Evolutionary conservation across 2,888 invertebrate genomes (phyloP).

Genomic region (Acutogordius australiensis): DNA sequence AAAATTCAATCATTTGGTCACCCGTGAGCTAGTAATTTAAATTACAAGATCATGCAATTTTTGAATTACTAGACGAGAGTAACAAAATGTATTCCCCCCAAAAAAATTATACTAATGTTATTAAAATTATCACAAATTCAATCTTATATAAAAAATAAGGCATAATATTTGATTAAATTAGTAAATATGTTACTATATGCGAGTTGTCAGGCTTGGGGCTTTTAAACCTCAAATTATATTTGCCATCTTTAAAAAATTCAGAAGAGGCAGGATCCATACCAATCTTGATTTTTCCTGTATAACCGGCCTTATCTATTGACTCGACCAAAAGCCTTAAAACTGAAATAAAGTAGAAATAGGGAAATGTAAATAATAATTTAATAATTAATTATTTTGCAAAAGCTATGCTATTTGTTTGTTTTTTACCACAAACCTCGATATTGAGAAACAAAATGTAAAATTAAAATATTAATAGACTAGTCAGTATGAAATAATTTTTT

Average conservation of each 20-base stretch:
- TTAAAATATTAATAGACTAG: neutral
- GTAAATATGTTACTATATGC: constrained; percentile 19
- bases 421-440: no score
- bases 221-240: constrained; percentile 89
- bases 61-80: no score
- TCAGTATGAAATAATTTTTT: neutral
- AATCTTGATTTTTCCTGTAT: constrained; percentile 76
- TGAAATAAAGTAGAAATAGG: constrained; percentile 14
- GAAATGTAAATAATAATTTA: neutral
- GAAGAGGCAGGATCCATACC: constrained; percentile 98
- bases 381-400: no score
- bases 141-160: neutral
- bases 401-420: no score
- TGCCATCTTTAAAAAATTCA: constrained; percentile 51
- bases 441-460: no score
- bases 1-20: constrained; percentile 51
- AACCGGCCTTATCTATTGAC: constrained; percentile 75
- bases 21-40: constrained; percentile 36
- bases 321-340: constrained; percentile 52
- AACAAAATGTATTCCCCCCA: no score
- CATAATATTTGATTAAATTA: neutral
- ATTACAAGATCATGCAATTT: no score
- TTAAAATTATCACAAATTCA: no score
- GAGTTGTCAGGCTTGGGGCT: constrained; percentile 54
- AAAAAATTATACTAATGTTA: no score